Evolutionary conservation across 2,113 vertebrate species (phyloP).

Genomic region (Tringa solitaria): DNA sequence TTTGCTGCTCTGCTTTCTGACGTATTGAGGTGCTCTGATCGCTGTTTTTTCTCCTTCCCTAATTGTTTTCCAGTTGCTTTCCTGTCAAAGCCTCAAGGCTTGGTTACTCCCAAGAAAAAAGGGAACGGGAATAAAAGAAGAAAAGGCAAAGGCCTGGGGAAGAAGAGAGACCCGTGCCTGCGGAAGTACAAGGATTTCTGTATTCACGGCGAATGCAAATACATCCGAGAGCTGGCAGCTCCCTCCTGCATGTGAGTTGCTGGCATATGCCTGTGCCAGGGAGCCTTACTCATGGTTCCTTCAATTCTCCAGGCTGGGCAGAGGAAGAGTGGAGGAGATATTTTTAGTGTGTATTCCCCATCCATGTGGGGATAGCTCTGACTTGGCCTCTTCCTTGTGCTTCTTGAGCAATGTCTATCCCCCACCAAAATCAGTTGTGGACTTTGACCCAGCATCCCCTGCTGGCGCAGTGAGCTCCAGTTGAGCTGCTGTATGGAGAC

Average conservation of each 20-base stretch:
- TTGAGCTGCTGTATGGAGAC: neutral
- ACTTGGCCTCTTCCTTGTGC: neutral
- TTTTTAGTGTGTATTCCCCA: constrained; percentile 59
- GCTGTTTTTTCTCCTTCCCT: neutral
- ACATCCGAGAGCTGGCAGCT: constrained; percentile 77
- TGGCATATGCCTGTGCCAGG: neutral
- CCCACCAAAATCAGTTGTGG: neutral
- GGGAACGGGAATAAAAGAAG: constrained; percentile 79
- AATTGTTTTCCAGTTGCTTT: constrained; percentile 79
- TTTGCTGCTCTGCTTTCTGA: neutral
- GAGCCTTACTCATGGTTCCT: constrained; percentile 55
- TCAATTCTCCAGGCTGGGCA: constrained; percentile 19
- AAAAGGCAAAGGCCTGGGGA: constrained; percentile 88
- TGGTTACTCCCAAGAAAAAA: constrained; percentile 71
- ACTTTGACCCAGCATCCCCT: no score
- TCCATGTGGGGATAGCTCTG: rapidly evolving
- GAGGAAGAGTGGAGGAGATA: constrained; percentile 65
- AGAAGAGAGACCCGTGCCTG: constrained; percentile 92
- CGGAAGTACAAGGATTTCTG: constrained; percentile 93
- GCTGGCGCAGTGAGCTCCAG: rapidly evolving
- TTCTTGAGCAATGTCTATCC: neutral
- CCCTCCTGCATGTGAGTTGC: constrained; percentile 91
- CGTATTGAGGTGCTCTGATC: neutral
- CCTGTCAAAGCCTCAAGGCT: constrained; percentile 86
- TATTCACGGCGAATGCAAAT: constrained; percentile 93